Percentiles rank a stretch among this genome's conserved stretches.
Conservation (phyloP, 2,797 vertebrate species). For the Smutsia temminckii region DNA sequence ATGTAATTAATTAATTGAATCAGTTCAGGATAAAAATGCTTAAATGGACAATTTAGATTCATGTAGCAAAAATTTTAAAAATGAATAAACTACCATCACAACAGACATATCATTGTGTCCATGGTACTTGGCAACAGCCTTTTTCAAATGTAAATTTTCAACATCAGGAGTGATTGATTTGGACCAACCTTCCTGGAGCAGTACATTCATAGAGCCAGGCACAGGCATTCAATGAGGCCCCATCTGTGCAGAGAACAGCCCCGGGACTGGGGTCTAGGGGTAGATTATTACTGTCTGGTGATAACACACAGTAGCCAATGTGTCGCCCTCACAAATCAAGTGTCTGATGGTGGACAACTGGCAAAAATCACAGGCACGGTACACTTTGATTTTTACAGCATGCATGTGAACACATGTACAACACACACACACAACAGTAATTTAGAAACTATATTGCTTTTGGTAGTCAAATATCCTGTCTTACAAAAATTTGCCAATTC, state of each 20-base stretch:
- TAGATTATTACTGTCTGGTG: not conserved
- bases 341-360: not conserved
- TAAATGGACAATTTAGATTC: slow-evolving; percentile 38
- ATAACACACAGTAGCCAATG: not conserved
- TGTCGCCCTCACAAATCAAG: not conserved
- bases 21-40: slow-evolving; percentile 40
- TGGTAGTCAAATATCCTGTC: not conserved
- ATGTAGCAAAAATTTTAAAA: slow-evolving; percentile 19
- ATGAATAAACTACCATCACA: not conserved
- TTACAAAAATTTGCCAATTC: not conserved
- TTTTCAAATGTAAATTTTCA: slow-evolving; percentile 71
- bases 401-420: rapidly evolving
- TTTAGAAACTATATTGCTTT: slow-evolving; percentile 26
- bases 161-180: slow-evolving; percentile 56
- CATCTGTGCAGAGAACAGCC: not conserved
- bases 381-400: not conserved
- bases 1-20: slow-evolving; percentile 42
- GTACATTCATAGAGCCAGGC: not conserved
- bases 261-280: not conserved
- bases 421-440: not conserved
- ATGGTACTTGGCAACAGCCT: not conserved
- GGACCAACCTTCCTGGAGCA: not conserved
- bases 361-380: not conserved
- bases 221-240: not conserved
- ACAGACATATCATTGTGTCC: not conserved